Percentiles rank a stretch among this genome's conserved stretches.
phyloP scores from a whole-genome alignment of 1,140 invertebrate species.

The Cryptotermes secundus region DNA sequence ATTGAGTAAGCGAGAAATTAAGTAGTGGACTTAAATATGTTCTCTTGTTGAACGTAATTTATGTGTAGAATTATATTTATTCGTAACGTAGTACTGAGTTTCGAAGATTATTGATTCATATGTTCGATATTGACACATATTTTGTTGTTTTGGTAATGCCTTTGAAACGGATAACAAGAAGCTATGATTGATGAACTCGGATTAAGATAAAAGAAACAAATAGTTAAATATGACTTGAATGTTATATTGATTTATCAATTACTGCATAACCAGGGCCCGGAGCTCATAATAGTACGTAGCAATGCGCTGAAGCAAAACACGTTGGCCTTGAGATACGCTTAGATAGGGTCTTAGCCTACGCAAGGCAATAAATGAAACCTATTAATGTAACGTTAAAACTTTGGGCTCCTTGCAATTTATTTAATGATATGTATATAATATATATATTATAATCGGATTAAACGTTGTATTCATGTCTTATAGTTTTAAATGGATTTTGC shows the following conservation, averaged over 20 bases:
- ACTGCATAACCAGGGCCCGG: constrained; percentile 28
- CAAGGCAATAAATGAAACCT: neutral
- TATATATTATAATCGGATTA: neutral
- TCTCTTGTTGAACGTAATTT: too few species aligned
- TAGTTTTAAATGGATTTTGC: neutral
- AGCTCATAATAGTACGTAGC: constrained; percentile 19
- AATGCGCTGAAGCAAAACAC: constrained; percentile 12
- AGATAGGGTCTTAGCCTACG: neutral
- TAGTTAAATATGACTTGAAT: constrained; percentile 9
- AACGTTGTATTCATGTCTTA: neutral
- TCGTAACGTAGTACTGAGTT: neutral
- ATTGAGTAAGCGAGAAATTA: too few species aligned
- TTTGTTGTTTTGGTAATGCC: neutral
- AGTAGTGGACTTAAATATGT: too few species aligned
- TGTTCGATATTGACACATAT: neutral
- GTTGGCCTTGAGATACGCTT: constrained; percentile 7
- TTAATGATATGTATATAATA: too few species aligned
- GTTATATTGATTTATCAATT: constrained; percentile 29
- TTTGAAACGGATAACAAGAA: neutral
- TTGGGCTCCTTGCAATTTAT: neutral
- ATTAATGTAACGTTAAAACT: neutral
- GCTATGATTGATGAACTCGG: neutral
- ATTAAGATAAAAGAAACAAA: neutral
- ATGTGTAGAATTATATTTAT: neutral
- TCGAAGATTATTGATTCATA: neutral